Conservation (phyloP, 1,140 invertebrate species). For the Anadara kagoshimensis region DNA sequence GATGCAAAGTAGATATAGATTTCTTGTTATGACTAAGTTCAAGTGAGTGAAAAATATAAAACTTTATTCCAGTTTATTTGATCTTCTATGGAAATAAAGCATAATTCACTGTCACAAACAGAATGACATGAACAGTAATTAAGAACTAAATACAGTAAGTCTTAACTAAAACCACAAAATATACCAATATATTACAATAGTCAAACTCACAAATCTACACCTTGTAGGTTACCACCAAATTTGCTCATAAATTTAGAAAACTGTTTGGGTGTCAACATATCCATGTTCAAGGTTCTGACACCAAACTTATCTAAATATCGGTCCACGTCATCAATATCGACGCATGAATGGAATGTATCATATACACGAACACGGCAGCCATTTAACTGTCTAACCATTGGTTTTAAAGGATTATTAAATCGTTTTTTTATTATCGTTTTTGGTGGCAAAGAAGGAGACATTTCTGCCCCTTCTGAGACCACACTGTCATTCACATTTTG, state of each 20-base stretch:
- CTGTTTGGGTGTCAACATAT: constrained; percentile 36
- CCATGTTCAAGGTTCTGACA: constrained; percentile 41
- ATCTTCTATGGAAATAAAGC: no score
- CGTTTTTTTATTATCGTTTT: background rate
- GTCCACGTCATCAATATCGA: constrained; percentile 32
- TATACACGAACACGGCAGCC: constrained; percentile 16
- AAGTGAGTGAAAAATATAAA: no score
- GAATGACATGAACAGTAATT: no score
- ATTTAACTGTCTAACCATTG: constrained; percentile 17
- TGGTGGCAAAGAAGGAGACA: background rate
- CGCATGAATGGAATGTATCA: constrained; percentile 19
- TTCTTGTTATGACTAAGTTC: no score
- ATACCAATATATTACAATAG: background rate
- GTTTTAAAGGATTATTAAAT: constrained; percentile 23
- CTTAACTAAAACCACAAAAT: background rate
- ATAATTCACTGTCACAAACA: no score
- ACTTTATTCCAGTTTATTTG: no score
- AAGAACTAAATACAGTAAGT: background rate
- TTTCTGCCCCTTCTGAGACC: background rate
- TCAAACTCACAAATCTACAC: background rate
- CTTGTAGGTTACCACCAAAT: constrained; percentile 33
- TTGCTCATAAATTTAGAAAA: constrained; percentile 32
- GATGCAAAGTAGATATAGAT: no score
- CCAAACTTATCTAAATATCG: constrained; percentile 32
- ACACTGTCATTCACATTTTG: background rate